These are phyloP conservation scores for Epinephelus fuscoguttatus DNA, from an alignment of 2,113 vertebrate species.

Conservation along the genomic window DNA sequence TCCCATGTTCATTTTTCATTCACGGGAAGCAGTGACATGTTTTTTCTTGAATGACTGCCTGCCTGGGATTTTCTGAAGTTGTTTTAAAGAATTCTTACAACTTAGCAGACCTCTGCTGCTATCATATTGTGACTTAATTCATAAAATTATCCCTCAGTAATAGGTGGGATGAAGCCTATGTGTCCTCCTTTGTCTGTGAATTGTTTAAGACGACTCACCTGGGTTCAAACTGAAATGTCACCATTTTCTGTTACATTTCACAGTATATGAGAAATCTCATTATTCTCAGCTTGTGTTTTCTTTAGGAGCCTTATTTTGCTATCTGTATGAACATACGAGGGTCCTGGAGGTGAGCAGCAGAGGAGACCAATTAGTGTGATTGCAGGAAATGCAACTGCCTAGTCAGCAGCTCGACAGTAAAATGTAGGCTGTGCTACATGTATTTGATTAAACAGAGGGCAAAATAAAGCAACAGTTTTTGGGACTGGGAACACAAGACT, in stretches of 20 bases:
- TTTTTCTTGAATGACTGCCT: conserved; percentile 81
- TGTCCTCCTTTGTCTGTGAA: conserved; percentile 75
- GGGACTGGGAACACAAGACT: conserved; percentile 38
- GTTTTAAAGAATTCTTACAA: conserved; percentile 76
- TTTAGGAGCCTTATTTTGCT: conserved; percentile 84
- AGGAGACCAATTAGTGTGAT: conserved; percentile 87
- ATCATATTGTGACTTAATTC: conserved; percentile 77
- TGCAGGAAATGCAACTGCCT: conserved; percentile 79
- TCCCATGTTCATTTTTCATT: conserved; percentile 87
- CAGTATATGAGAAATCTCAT: conserved; percentile 84
- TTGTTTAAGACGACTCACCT: conserved; percentile 82
- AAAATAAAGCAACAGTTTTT: conserved; percentile 72
- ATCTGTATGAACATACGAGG: conserved; percentile 84
- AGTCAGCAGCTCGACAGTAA: conserved; percentile 81
- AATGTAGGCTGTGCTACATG: conserved; percentile 65
- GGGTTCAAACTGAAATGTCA: conserved; percentile 88
- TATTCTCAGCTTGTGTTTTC: conserved; percentile 86
- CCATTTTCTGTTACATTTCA: conserved; percentile 85
- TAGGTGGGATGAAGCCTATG: conserved; percentile 68
- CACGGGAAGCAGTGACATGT: conserved; percentile 83
- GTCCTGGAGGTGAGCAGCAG: conserved; percentile 85
- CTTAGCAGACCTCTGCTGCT: conserved; percentile 65
- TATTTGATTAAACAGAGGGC: conserved; percentile 55
- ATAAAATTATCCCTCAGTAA: conserved; percentile 81
- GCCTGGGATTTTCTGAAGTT: conserved; percentile 78